Base-by-base conservation (phyloP, 1,140 invertebrate species). In the Drosophila kurseongensis region DNA sequence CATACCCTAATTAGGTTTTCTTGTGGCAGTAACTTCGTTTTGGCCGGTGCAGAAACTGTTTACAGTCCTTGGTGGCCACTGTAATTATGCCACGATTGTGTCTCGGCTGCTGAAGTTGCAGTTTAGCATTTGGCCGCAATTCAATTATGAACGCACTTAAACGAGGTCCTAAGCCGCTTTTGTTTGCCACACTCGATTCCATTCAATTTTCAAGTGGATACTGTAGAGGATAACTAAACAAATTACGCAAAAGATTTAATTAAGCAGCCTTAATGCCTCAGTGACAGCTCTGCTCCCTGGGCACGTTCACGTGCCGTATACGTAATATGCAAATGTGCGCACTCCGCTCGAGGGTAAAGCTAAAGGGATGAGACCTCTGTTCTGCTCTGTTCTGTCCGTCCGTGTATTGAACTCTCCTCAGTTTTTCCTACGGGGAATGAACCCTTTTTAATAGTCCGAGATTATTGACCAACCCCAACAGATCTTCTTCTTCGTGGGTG, bases 161-260 rank as follows among this genome's bases (percentile, higher is more conserved):
- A 51, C 58, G 41, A 62, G 48, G 61, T 65, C 51, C 62, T 77
- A 77, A 62, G 67, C 42, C 44, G 73, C 84, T 77, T 83, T 84
- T 88, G 84, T 88, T 82, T 66, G 36, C 12, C 23, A 40, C 18
- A 75, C 58, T 48, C 45, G 52, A 55, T 63, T 56, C 68, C 60
- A 86, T 82, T 88, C 75, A 83, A 77, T 83, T 88, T 83, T 77
- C 75, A 71, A 88, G 80, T 89, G 72, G 79, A 77, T 80, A 69
- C 83, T 65, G 69, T 36, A 61, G 67, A 40, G 84, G 67, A 80
- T 84, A 78, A 55, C 84, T 89, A 89, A 88, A 80, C 80, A 88
- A 89, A 88, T 88, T 88, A 88, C 76, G 72, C 77, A 84, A 89
- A 84, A 84, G 84, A 88, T 88, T 88, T 89, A 84, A 88, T 88